Percentiles rank a stretch among this genome's conserved stretches.
These are phyloP conservation scores for Syncerus caffer DNA, from an alignment of 2,797 vertebrate species.

Conservation along the genomic window DNA sequence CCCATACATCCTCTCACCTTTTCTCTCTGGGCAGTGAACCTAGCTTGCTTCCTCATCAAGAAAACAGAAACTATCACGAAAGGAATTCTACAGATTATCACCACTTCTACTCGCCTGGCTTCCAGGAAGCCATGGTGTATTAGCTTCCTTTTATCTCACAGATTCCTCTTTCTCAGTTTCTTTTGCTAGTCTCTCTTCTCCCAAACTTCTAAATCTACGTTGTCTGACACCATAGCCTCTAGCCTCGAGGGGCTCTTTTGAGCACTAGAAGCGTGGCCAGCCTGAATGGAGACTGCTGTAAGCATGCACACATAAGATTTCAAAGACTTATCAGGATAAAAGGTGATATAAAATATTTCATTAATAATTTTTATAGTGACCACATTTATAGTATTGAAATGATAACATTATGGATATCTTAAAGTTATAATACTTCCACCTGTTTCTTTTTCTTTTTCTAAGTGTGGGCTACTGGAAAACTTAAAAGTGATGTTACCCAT, in stretches of 20 bases:
- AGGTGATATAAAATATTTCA: not conserved
- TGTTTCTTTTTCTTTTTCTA: not conserved
- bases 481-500: not conserved
- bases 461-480: not conserved
- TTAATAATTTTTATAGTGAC: not conserved
- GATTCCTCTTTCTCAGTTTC: not conserved
- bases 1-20: not conserved
- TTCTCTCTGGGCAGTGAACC: not conserved
- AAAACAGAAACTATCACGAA: not conserved
- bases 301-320: not conserved
- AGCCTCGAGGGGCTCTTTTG: fast-evolving
- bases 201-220: too few species aligned
- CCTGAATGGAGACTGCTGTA: not conserved
- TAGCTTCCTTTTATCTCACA: not conserved
- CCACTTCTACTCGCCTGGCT: not conserved
- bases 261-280: not conserved
- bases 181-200: not conserved
- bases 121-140: not conserved
- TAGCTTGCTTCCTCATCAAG: not conserved
- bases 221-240: not conserved
- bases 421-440: not conserved
- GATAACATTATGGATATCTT: not conserved
- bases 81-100: not conserved
- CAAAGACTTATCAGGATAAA: not conserved
- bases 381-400: not conserved